Percentiles rank a stretch among this genome's conserved stretches.
phyloP scores from a whole-genome alignment of 2,888 invertebrate species.

The Orchestes rusci region DNA sequence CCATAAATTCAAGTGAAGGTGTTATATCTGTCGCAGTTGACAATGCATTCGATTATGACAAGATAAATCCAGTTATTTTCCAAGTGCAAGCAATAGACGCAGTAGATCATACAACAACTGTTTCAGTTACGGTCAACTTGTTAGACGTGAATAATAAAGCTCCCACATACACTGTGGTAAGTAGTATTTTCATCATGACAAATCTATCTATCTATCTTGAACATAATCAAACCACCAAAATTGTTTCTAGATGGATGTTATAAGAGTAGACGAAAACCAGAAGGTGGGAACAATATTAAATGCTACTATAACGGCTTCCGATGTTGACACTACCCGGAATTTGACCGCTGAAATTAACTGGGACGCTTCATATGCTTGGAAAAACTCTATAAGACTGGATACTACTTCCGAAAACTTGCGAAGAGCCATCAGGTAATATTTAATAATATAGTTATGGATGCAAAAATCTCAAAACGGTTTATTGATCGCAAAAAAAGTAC shows the following conservation, averaged over 20 bases:
- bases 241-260: slow-evolving; percentile 25
- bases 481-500: no score
- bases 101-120: slow-evolving; percentile 43
- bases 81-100: slow-evolving; percentile 43
- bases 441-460: no score
- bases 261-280: slow-evolving; percentile 52
- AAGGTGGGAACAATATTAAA: slow-evolving; percentile 42
- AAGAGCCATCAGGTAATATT: slow-evolving; percentile 17
- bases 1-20: slow-evolving; percentile 51
- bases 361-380: slow-evolving; percentile 51
- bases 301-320: slow-evolving; percentile 47
- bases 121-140: slow-evolving; percentile 54
- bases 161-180: slow-evolving; percentile 57
- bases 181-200: slow-evolving; percentile 25
- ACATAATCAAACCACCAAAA: no score
- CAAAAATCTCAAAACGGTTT: no score
- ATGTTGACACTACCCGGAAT: slow-evolving; percentile 53
- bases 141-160: slow-evolving; percentile 67
- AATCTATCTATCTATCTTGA: no score
- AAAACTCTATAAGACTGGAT: slow-evolving; percentile 45
- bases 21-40: slow-evolving; percentile 49
- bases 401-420: slow-evolving; percentile 4
- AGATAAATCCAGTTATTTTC: slow-evolving; percentile 49
- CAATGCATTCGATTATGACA: slow-evolving; percentile 56
- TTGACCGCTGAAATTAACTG: slow-evolving; percentile 55